A percentile compares a stretch with the other conserved stretches of the same genome.
phyloP scores from a whole-genome alignment of 2,797 vertebrate species.

The Lepidocolaptes lacrymiger region DNA sequence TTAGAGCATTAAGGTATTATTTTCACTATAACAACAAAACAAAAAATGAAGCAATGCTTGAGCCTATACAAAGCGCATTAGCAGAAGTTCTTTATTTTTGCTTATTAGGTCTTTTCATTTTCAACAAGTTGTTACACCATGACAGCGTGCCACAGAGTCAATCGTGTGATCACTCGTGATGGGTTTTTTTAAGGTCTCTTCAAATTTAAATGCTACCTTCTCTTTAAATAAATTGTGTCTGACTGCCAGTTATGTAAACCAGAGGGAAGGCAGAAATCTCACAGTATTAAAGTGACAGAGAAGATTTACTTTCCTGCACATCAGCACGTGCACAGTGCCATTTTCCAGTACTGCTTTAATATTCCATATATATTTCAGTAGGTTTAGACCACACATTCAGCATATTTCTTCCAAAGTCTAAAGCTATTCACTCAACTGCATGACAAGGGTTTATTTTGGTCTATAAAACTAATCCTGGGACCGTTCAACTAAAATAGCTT shows the following conservation, averaged over 20 bases:
- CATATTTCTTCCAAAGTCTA: neutral
- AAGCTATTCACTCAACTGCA: neutral
- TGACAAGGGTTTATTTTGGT: constrained; percentile 56
- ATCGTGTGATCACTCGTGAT: neutral
- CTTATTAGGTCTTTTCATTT: neutral
- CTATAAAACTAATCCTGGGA: constrained; percentile 54
- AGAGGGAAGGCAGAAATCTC: neutral
- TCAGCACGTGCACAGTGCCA: neutral
- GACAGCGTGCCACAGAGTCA: neutral
- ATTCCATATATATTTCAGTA: neutral
- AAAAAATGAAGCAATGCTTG: neutral
- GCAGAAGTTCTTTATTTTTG: neutral
- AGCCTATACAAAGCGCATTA: neutral
- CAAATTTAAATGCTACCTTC: neutral
- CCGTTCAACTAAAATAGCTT: constrained; percentile 54
- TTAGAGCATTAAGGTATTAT: neutral
- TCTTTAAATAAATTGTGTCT: neutral
- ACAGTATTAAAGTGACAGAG: neutral
- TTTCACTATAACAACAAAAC: neutral
- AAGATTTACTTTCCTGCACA: neutral
- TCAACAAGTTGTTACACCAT: neutral
- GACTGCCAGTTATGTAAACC: neutral
- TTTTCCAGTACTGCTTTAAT: neutral
- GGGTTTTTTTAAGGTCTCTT: neutral
- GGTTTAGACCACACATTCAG: constrained; percentile 38